These are phyloP conservation scores for Tetramorium simillimum DNA, from an alignment of 1,140 invertebrate genomes.

Conservation along the genomic window DNA sequence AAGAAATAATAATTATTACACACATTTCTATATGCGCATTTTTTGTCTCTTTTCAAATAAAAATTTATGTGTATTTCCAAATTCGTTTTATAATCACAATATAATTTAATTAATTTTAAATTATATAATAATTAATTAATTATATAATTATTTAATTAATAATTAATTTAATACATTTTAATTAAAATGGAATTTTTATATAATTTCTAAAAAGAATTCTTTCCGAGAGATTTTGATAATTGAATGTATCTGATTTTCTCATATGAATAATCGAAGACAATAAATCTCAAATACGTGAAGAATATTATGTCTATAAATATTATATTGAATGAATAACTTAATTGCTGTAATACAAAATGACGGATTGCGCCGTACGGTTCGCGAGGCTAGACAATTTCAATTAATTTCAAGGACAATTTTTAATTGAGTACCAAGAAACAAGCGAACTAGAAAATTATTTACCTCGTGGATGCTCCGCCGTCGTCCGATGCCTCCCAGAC, in stretches of 20 bases:
- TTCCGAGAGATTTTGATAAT: not conserved
- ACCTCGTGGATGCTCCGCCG: not conserved
- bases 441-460: slow-evolving; percentile 9
- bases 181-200: not conserved
- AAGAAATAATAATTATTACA: not conserved
- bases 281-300: not conserved
- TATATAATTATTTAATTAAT: not conserved
- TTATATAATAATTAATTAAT: not conserved
- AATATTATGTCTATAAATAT: not conserved
- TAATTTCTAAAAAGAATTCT: not conserved
- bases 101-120: not conserved
- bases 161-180: not conserved
- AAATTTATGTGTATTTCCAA: not conserved
- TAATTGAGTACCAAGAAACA: not conserved
- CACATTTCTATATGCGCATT: not conserved
- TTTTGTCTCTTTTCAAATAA: not conserved
- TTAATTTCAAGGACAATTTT: not conserved
- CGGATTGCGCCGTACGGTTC: not conserved
- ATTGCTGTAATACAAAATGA: not conserved
- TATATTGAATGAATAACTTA: not conserved
- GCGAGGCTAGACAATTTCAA: not conserved
- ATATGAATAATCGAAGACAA: not conserved
- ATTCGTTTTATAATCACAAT: not conserved
- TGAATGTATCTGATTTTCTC: not conserved
- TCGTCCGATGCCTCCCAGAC: not conserved